phyloP scores from a whole-genome alignment of 2,113 vertebrate species.

The Cariama cristata region DNA sequence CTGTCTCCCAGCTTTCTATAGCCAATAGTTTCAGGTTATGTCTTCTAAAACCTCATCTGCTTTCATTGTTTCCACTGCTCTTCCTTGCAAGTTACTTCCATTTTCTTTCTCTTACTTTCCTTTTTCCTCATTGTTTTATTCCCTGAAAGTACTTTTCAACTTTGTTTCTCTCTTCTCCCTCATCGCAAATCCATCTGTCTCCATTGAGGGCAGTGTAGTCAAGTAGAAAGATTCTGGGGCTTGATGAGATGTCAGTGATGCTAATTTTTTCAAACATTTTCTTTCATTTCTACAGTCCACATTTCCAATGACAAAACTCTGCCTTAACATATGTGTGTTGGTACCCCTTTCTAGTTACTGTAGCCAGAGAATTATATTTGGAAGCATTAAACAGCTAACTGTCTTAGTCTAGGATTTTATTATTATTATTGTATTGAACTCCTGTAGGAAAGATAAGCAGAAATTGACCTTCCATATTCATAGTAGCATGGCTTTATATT shows the following conservation, averaged over 20 bases:
- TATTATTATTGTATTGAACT: not conserved
- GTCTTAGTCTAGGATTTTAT: not conserved
- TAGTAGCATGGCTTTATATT: not conserved
- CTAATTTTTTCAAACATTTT: not conserved
- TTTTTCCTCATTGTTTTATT: not conserved
- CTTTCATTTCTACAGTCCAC: not conserved
- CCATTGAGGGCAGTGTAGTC: accelerated
- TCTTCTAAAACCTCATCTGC: not conserved
- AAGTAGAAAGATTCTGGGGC: not conserved
- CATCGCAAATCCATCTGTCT: not conserved
- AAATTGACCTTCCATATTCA: not conserved
- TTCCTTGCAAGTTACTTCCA: not conserved
- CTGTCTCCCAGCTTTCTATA: not conserved
- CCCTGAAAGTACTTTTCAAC: not conserved
- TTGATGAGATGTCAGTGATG: not conserved
- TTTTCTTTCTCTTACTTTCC: not conserved
- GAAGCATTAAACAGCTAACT: not conserved
- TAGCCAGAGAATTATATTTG: not conserved
- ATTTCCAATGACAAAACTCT: not conserved
- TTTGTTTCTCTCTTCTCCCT: not conserved
- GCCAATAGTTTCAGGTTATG: not conserved
- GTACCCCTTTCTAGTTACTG: not conserved
- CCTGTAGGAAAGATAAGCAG: not conserved
- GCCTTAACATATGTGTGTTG: not conserved
- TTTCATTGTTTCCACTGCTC: not conserved